Percentiles rank a stretch among this genome's conserved stretches.
Evolutionary conservation across 2,888 invertebrate genomes (phyloP).

Genomic region (Spilosoma lubricipeda): DNA sequence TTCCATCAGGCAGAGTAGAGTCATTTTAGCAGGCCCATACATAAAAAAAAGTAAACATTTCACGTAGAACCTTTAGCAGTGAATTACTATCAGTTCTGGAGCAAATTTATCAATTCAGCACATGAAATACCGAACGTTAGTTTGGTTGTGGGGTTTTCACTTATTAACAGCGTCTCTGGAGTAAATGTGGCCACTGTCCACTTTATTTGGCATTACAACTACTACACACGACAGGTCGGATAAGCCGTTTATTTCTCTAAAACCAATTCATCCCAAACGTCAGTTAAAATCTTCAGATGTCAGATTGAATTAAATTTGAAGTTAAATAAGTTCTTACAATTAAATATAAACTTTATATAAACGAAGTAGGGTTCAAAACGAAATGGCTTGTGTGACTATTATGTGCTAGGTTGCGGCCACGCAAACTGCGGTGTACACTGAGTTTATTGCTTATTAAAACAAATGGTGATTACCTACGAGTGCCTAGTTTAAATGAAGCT

Average conservation of each 20-base stretch:
- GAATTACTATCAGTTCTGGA: too few relatives aligned
- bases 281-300: neutral
- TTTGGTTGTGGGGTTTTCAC: too few relatives aligned
- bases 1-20: too few relatives aligned
- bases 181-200: neutral
- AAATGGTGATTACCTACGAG: constrained; percentile 35
- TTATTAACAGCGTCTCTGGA: too few relatives aligned
- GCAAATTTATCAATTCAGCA: too few relatives aligned
- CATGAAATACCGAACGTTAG: too few relatives aligned
- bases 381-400: constrained; percentile 3
- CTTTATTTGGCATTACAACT: neutral
- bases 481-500: constrained; percentile 21
- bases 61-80: too few relatives aligned
- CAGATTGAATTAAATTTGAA: neutral
- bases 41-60: too few relatives aligned
- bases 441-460: constrained; percentile 41
- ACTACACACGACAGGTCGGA: neutral
- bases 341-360: neutral
- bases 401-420: constrained; percentile 24
- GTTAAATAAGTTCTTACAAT: neutral
- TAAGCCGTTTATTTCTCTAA: neutral
- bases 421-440: constrained; percentile 30
- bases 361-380: constrained; percentile 9
- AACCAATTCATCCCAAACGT: neutral
- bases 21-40: too few relatives aligned